A percentile compares a stretch with the other conserved stretches of the same genome.
phyloP scores from a whole-genome alignment of 2,113 vertebrate species.

The Xiphophorus couchianus region DNA sequence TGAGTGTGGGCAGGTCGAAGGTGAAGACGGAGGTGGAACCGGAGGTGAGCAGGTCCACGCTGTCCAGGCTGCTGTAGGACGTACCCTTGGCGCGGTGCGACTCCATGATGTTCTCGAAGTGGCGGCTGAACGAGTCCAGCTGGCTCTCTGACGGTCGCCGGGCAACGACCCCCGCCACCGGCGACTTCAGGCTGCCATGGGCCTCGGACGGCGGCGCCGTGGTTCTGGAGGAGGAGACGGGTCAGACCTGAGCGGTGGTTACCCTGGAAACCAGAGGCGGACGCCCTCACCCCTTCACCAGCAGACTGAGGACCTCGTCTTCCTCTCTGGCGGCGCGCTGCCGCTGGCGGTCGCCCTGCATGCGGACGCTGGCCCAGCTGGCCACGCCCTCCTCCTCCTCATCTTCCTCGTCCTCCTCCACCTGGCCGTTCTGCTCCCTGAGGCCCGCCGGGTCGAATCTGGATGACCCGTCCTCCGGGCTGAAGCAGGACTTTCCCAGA shows the following conservation, averaged over 20 bases:
- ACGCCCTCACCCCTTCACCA: constrained; percentile 70
- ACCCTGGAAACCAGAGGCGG: too few relatives aligned
- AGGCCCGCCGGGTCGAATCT: constrained; percentile 21
- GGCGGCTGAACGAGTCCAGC: constrained; percentile 95
- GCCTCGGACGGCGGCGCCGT: constrained; percentile 20
- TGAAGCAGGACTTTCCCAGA: constrained; percentile 74
- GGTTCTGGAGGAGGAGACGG: constrained; percentile 38
- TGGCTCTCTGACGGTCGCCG: constrained; percentile 86
- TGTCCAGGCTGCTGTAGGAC: constrained; percentile 96
- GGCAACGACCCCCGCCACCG: constrained; percentile 83
- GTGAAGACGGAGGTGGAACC: constrained; percentile 87
- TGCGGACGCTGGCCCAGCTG: constrained; percentile 77
- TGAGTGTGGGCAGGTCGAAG: constrained; percentile 90
- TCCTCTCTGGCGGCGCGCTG: constrained; percentile 58
- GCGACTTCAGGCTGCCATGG: constrained; percentile 83
- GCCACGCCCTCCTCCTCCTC: constrained; percentile 83
- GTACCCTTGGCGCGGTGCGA: constrained; percentile 96
- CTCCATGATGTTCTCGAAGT: constrained; percentile 97
- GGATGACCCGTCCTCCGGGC: constrained; percentile 21
- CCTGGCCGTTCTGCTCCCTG: constrained; percentile 15
- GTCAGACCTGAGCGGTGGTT: neutral
- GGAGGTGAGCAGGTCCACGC: constrained; percentile 89
- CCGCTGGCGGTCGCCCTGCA: constrained; percentile 76
- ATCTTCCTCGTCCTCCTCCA: constrained; percentile 43
- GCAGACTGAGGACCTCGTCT: constrained; percentile 69